These are phyloP conservation scores for Cryptus armator DNA, from an alignment of 2,888 invertebrate genomes.

Conservation along the genomic window DNA sequence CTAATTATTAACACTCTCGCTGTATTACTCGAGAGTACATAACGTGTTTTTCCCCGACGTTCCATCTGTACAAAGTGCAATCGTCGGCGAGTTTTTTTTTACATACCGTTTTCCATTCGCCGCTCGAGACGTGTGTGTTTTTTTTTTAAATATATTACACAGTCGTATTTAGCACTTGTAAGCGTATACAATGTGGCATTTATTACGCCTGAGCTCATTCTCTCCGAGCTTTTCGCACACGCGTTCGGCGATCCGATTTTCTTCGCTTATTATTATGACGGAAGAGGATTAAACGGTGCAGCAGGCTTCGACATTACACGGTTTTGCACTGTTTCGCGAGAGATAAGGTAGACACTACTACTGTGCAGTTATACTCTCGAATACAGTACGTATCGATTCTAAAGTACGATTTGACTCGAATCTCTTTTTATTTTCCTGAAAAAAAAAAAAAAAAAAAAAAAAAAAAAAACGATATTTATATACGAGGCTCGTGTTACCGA, in stretches of 20 bases:
- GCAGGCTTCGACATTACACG: conserved; percentile 32
- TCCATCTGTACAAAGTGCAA: conserved; percentile 56
- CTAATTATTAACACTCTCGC: background rate
- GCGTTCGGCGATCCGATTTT: conserved; percentile 43
- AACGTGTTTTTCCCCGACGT: conserved; percentile 10
- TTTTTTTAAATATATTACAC: background rate
- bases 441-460: no score
- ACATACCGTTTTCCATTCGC: conserved; percentile 8
- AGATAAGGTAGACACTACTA: background rate
- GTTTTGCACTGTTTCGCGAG: conserved; percentile 17
- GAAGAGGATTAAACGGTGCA: conserved; percentile 40
- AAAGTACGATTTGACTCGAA: no score
- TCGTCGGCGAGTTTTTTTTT: conserved; percentile 40
- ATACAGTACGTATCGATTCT: no score
- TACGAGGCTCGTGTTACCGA: no score
- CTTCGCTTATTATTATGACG: conserved; percentile 26
- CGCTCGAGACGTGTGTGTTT: background rate
- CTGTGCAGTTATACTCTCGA: no score
- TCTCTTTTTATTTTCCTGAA: no score
- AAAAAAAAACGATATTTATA: no score
- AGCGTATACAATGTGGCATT: background rate
- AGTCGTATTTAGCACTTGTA: background rate
- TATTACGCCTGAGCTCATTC: background rate
- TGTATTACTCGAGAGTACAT: background rate
- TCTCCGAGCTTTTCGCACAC: conserved; percentile 3